Evolutionary conservation across 2,797 vertebrate species (phyloP).

Genomic region (Scolopax rusticola): DNA sequence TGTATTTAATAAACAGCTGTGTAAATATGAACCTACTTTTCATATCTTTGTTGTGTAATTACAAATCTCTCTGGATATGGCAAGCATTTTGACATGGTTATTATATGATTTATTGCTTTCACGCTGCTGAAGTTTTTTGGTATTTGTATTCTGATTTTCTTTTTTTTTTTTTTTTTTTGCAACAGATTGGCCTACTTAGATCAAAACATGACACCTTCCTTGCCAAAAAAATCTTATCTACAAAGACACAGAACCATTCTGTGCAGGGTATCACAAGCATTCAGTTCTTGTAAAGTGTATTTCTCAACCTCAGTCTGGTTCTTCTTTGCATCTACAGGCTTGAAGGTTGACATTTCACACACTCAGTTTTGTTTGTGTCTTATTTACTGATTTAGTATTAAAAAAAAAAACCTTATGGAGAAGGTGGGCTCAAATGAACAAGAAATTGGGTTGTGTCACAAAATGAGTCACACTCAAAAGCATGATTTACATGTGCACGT

Average conservation of each 20-base stretch:
- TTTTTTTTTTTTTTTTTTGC: neutral
- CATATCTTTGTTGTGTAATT: neutral
- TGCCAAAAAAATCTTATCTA: neutral
- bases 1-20: neutral
- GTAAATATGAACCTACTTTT: neutral
- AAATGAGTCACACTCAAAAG: conserved; percentile 79
- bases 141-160: neutral
- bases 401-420: neutral
- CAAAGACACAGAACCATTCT: neutral
- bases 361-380: neutral
- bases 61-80: neutral
- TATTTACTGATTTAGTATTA: neutral
- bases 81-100: neutral
- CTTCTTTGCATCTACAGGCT: neutral
- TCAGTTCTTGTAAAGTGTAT: neutral
- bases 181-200: neutral
- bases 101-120: neutral
- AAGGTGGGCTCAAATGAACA: neutral
- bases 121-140: neutral
- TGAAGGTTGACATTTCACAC: neutral
- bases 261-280: neutral
- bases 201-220: neutral
- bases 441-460: conserved; percentile 63
- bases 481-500: conserved; percentile 79
- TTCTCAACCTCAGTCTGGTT: neutral